These are phyloP conservation scores for Verasper variegatus DNA, from an alignment of 2,113 vertebrate genomes.

Conservation along the genomic window DNA sequence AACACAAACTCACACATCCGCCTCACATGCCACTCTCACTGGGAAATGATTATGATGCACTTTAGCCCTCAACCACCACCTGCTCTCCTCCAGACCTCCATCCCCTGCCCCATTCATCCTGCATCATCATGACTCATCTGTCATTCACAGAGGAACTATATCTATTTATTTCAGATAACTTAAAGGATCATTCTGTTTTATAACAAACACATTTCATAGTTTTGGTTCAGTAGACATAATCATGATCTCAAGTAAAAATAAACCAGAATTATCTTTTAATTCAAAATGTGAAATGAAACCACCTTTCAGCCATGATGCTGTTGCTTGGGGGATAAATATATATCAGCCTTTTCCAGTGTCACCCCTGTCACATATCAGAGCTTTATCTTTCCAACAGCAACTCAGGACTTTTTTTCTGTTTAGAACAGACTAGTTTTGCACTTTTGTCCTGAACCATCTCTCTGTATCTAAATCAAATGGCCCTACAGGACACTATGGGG, in stretches of 20 bases:
- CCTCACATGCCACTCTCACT: slow-evolving; percentile 39
- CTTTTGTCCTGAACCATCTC: slow-evolving; percentile 3
- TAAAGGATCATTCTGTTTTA: neutral
- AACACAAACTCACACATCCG: slow-evolving; percentile 33
- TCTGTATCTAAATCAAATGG: neutral
- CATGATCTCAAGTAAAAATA: neutral
- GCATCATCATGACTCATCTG: slow-evolving; percentile 13
- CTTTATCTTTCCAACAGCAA: slow-evolving; percentile 23
- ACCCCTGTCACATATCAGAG: neutral
- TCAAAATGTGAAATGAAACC: neutral
- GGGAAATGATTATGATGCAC: slow-evolving; percentile 34
- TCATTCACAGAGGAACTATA: neutral
- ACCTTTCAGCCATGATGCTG: neutral
- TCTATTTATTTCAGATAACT: neutral
- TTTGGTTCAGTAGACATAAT: neutral
- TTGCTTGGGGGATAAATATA: neutral
- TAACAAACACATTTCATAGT: neutral
- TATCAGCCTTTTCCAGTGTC: neutral
- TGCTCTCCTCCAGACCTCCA: slow-evolving; percentile 8
- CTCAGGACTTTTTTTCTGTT: slow-evolving; percentile 42
- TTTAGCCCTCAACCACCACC: slow-evolving; percentile 29
- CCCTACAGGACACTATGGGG: neutral
- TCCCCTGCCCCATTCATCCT: neutral
- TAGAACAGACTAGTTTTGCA: neutral
- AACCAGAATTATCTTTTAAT: neutral